phyloP scores from a whole-genome alignment of 2,888 invertebrate species.

The Timema cristinae region DNA sequence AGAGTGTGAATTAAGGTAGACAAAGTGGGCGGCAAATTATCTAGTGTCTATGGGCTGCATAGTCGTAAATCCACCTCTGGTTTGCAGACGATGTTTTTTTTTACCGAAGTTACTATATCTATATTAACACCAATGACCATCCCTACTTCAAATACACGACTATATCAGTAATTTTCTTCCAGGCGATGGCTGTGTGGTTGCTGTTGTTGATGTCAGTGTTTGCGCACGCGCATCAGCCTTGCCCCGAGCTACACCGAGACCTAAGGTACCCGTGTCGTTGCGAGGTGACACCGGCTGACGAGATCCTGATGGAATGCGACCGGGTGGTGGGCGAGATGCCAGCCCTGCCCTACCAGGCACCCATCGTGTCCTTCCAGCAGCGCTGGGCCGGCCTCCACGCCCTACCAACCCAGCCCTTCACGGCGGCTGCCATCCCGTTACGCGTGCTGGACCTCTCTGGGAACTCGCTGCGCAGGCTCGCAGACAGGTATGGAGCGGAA shows the following conservation, averaged over 20 bases:
- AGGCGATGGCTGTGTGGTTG: neutral
- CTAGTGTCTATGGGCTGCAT: no score
- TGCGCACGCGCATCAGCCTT: slow-evolving; percentile 48
- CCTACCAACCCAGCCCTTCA: slow-evolving; percentile 69
- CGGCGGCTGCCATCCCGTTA: slow-evolving; percentile 66
- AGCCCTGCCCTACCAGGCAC: slow-evolving; percentile 70
- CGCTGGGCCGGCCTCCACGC: slow-evolving; percentile 75
- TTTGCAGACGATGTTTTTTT: no score
- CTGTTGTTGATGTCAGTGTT: neutral
- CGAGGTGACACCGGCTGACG: slow-evolving; percentile 51
- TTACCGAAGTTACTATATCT: no score
- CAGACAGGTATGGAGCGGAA: slow-evolving; percentile 49
- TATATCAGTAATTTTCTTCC: neutral
- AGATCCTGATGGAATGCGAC: slow-evolving; percentile 78
- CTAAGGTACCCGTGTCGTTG: slow-evolving; percentile 71
- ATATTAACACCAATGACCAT: no score
- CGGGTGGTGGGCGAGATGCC: slow-evolving; percentile 75
- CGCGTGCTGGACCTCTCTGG: slow-evolving; percentile 76
- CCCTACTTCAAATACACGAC: no score
- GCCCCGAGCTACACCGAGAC: slow-evolving; percentile 70
- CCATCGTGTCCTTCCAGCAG: slow-evolving; percentile 75
- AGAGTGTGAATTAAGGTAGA: no score
- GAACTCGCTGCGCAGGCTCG: slow-evolving; percentile 73
- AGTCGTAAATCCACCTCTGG: no score
- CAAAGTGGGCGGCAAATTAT: no score